Base-by-base conservation (phyloP, 2,113 vertebrate species). In the Pseudorasbora parva region DNA sequence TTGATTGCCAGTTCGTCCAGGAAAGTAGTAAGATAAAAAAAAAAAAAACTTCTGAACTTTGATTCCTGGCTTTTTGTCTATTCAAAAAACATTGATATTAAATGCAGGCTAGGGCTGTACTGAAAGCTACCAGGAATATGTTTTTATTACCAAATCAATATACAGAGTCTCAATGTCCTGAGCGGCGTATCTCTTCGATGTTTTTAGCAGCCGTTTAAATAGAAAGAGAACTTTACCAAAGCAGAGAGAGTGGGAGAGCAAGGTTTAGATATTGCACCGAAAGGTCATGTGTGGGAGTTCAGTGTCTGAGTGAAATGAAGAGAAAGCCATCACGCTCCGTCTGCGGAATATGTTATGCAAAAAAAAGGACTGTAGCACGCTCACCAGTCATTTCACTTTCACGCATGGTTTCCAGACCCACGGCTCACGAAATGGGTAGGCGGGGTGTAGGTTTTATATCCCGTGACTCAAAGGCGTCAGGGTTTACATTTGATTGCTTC, bases 351-450 rank as follows among this genome's bases (percentile, higher is more conserved):
- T 90, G 91, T 92, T 92, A 93, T 93, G 92, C 93, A 95, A 93
- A 92, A 54, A n/a, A 92, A 90, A 47, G 89, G 81, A 86, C 91
- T 91, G 90, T 89, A 8, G 84, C 89, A 89, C 87, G 90, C 89
- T 89, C 90, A 90, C 92, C 92, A 93, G 90, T 93, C 85, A 90
- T 94, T 94, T 92, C 90, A 93, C 93, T 94, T 94, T 92, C 91
- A 94, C 91, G 93, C 92, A 91, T 93, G 92, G 91, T 92, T 88
- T 92, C 91, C 89, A 90, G 88, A 86, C 84, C 86, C 89, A 84
- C 88, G 91, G 88, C 91, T 88, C 90, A 88, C 84, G 86, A 83
- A 91, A 93, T 93, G 91, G 91, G 88, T 86, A 90, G 82, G 78
- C 30, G 78, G 64, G 78, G 8, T 54, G 27, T 47, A 11, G 64